A percentile compares a stretch with the other conserved stretches of the same genome.
phyloP scores from a whole-genome alignment of 2,797 vertebrate genomes.

The Enteromius radiatus region DNA sequence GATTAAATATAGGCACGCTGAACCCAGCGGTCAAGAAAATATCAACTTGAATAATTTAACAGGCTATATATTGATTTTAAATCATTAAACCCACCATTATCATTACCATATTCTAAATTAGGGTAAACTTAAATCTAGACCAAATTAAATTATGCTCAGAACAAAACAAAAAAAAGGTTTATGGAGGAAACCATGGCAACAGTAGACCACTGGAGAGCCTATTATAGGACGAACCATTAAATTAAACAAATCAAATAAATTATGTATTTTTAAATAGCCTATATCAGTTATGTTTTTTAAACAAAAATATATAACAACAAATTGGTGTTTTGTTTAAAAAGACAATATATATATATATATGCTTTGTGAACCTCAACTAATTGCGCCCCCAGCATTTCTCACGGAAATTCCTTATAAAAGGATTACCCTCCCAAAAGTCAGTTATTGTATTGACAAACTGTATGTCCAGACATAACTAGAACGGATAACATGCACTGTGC shows the following conservation, averaged over 20 bases:
- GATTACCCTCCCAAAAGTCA: neutral
- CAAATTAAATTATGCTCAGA: neutral
- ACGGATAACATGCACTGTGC: conserved; percentile 38
- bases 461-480: conserved; percentile 1
- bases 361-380: neutral
- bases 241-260: neutral
- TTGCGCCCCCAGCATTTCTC: neutral
- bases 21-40: neutral
- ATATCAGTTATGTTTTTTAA: neutral
- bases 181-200: conserved; percentile 17
- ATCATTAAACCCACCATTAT: neutral
- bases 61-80: neutral
- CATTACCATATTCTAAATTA: neutral
- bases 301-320: neutral
- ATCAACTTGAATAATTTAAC: neutral
- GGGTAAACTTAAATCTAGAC: neutral
- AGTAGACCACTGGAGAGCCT: neutral
- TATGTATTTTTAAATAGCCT: neutral
- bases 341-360: neutral
- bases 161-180: neutral
- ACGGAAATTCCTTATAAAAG: neutral
- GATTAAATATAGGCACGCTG: neutral
- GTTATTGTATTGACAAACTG: neutral
- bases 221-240: neutral
- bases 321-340: neutral